Conservation (phyloP, 2,113 vertebrate species). For the Nyctereutes procyonoides region DNA sequence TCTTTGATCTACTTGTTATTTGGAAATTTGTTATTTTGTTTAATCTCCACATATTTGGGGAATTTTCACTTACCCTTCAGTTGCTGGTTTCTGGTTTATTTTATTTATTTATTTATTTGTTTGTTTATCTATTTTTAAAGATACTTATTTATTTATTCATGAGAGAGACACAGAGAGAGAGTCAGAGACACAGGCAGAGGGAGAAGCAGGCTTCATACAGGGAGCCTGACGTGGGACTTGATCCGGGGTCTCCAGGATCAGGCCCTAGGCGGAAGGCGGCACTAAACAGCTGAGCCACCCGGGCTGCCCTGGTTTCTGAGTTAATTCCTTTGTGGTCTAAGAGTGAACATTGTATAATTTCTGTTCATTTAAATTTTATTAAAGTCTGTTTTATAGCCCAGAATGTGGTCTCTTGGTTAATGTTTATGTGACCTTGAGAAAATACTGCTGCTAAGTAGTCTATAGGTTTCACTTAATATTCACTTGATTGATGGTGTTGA, state of each 20-base stretch:
- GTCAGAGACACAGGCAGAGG: no score
- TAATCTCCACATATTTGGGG: neutral
- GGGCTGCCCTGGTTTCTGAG: neutral
- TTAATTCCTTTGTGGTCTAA: neutral
- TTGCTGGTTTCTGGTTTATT: neutral
- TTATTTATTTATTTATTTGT: neutral
- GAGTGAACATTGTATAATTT: neutral
- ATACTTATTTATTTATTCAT: no score
- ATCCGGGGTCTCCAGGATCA: no score
- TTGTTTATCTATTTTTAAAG: no score
- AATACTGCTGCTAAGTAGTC: neutral
- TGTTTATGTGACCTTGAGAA: conserved; percentile 2
- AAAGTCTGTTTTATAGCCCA: neutral
- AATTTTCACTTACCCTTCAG: neutral
- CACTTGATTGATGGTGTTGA: neutral
- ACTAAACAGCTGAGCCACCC: no score
- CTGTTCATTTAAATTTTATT: neutral
- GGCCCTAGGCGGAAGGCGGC: no score
- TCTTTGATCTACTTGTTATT: neutral
- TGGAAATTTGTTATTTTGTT: neutral
- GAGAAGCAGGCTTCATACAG: no score
- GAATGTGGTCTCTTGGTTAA: neutral
- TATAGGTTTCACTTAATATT: neutral
- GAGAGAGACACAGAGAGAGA: no score
- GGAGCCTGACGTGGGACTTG: no score